These are phyloP conservation scores for Siniperca obscura DNA, from an alignment of 2,797 vertebrate species.

Conservation along the genomic window DNA sequence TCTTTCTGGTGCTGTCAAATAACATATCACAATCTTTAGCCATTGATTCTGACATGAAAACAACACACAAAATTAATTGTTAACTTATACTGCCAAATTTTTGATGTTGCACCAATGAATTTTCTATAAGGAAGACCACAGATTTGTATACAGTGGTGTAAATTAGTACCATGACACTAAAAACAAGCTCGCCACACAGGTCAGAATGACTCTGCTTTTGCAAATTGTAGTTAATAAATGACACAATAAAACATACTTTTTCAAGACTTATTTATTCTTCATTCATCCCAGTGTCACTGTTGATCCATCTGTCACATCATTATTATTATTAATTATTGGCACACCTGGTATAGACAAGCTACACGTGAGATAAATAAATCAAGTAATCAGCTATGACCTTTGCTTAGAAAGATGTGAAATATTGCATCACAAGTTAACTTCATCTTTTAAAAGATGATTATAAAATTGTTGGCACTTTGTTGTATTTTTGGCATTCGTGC, in stretches of 20 bases:
- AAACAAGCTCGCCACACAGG: not conserved
- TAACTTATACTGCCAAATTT: not conserved
- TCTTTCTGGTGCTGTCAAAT: not conserved
- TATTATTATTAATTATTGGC: constrained; percentile 73
- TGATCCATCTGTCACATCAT: constrained; percentile 59
- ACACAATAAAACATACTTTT: constrained; percentile 37
- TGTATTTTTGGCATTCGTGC: constrained; percentile 69
- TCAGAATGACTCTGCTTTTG: not conserved
- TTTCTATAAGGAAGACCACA: not conserved
- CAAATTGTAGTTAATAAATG: constrained; percentile 7
- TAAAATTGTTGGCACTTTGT: constrained; percentile 77
- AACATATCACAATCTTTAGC: not conserved
- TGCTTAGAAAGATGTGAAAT: constrained; percentile 45
- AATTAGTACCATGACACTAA: not conserved
- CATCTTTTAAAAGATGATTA: constrained; percentile 39
- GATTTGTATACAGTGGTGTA: not conserved
- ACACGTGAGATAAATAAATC: constrained; percentile 62
- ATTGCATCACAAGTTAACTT: constrained; percentile 45
- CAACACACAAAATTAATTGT: not conserved
- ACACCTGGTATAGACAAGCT: constrained; percentile 58
- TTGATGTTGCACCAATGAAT: not conserved
- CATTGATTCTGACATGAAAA: not conserved
- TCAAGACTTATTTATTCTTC: constrained; percentile 58
- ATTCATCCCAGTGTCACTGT: constrained; percentile 50
- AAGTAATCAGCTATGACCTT: constrained; percentile 54